Percentiles rank a stretch among this genome's conserved stretches.
phyloP scores from a whole-genome alignment of 2,888 invertebrate species.

The Amitus sp. region DNA sequence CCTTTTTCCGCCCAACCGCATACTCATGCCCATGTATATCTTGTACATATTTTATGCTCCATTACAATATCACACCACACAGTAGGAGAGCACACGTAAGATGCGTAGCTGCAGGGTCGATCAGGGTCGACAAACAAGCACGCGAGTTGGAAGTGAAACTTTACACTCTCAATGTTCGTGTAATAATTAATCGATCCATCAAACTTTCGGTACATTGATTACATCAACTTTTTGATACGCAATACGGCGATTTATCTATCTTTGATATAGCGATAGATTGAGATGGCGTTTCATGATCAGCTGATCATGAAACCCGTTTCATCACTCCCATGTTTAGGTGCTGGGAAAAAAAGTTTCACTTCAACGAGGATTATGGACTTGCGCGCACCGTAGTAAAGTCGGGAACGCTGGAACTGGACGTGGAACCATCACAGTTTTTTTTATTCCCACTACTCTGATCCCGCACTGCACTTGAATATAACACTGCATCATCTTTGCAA shows the following conservation, averaged over 20 bases:
- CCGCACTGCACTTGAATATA: constrained; percentile 40
- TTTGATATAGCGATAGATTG: no score
- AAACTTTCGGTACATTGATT: no score
- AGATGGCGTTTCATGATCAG: no score
- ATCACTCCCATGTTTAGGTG: no score
- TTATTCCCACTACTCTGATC: constrained; percentile 40
- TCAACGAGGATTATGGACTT: constrained; percentile 47
- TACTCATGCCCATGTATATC: background rate
- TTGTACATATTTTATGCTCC: background rate
- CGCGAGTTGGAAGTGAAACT: no score
- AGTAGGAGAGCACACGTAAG: constrained; percentile 21
- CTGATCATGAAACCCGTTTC: no score
- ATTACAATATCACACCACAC: constrained; percentile 3
- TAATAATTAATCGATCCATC: no score
- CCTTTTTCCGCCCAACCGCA: no score
- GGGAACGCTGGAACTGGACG: constrained; percentile 65
- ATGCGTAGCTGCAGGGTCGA: constrained; percentile 58
- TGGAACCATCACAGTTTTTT: constrained; percentile 59
- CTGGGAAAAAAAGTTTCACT: no score
- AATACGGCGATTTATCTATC: no score
- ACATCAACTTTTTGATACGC: no score
- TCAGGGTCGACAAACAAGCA: constrained; percentile 43
- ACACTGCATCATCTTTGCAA: constrained; percentile 12
- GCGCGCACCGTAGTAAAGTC: constrained; percentile 60
- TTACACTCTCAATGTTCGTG: no score